phyloP scores from a whole-genome alignment of 2,113 vertebrate species.

The Otis tarda region DNA sequence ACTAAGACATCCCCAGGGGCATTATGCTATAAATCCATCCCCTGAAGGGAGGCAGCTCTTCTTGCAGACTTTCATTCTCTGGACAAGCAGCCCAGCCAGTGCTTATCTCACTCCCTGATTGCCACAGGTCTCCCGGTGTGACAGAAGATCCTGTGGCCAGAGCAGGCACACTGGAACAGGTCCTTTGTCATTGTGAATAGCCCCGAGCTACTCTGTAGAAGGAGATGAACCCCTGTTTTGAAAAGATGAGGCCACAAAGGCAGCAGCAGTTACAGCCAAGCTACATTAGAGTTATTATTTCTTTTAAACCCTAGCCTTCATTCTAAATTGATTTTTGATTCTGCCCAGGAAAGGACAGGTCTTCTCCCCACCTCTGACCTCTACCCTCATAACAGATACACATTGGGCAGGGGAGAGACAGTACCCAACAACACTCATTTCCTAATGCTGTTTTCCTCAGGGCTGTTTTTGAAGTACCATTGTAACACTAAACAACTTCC shows the following conservation, averaged over 20 bases:
- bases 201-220: not conserved
- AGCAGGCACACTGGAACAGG: accelerated
- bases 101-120: not conserved
- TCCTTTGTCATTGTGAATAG: not conserved
- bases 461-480: not conserved
- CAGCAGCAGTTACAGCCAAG: not conserved
- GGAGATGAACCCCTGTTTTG: not conserved
- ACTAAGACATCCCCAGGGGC: not conserved
- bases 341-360: not conserved
- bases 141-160: not conserved
- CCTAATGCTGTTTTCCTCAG: not conserved
- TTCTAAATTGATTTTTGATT: not conserved
- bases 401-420: not conserved
- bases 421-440: not conserved
- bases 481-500: not conserved
- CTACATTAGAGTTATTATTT: not conserved
- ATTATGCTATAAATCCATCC: not conserved
- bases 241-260: not conserved
- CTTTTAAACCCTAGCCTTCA: not conserved
- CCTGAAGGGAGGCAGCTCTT: not conserved
- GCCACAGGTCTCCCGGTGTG: accelerated
- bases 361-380: not conserved
- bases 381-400: accelerated
- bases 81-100: not conserved
- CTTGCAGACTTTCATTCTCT: not conserved